phyloP scores from a whole-genome alignment of 2,797 vertebrate genomes.

The Phalloptychus januarius region DNA sequence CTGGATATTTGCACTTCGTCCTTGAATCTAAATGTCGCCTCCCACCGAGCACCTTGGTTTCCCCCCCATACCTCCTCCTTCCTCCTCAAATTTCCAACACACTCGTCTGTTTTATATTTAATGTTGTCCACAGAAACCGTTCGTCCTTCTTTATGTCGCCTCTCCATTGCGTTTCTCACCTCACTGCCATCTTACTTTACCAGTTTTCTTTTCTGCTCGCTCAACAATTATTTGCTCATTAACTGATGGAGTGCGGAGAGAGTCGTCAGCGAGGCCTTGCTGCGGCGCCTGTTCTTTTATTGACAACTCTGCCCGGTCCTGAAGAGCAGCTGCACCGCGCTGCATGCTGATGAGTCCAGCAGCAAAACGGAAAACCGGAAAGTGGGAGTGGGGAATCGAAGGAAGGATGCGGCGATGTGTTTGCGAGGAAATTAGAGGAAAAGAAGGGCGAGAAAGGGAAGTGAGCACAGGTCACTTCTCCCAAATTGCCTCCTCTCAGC shows the following conservation, averaged over 20 bases:
- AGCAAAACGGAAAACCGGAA: constrained; percentile 43
- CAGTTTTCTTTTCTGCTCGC: constrained; percentile 56
- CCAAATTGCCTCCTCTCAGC: constrained; percentile 68
- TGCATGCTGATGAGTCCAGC: constrained; percentile 70
- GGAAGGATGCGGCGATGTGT: constrained; percentile 34
- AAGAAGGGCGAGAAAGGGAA: constrained; percentile 51
- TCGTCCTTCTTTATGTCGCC: constrained; percentile 35
- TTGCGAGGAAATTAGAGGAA: constrained; percentile 43
- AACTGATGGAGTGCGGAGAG: constrained; percentile 56
- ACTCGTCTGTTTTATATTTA: constrained; percentile 48
- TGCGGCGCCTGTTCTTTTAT: constrained; percentile 61
- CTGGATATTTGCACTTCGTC: constrained; percentile 68
- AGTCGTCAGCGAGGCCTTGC: constrained; percentile 60
- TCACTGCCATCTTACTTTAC: constrained; percentile 12
- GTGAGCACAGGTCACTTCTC: constrained; percentile 67
- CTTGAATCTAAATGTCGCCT: constrained; percentile 71
- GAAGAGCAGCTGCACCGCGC: constrained; percentile 45
- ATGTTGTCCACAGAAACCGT: constrained; percentile 33
- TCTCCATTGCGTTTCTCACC: constrained; percentile 38
- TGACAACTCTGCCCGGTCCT: constrained; percentile 62
- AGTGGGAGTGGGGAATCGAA: constrained; percentile 34
- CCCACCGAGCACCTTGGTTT: constrained; percentile 29
- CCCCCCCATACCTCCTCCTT: constrained; percentile 23
- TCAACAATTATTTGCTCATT: constrained; percentile 67
- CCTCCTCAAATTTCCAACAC: constrained; percentile 35